Evolutionary conservation across 2,888 invertebrate genomes (phyloP).

Genomic region (Asteroscopus sphinx): DNA sequence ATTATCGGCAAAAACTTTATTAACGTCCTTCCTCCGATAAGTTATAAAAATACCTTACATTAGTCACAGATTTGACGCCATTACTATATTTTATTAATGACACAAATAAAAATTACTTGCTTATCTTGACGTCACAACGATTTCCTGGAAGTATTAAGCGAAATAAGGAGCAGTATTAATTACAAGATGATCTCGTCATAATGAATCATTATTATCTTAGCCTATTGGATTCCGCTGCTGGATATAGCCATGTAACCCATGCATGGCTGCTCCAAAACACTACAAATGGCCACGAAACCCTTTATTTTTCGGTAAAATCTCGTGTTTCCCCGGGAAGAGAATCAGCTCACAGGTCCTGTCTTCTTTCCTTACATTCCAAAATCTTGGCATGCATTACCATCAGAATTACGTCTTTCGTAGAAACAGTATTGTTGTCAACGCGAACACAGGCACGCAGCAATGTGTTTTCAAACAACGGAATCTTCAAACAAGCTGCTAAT

Average conservation of each 20-base stretch:
- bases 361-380: slow-evolving; percentile 1
- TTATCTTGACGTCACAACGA: too few relatives aligned
- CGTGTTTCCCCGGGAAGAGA: neutral
- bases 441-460: slow-evolving; percentile 17
- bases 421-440: slow-evolving; percentile 18
- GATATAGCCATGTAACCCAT: too few relatives aligned
- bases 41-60: slow-evolving; percentile 9
- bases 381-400: slow-evolving; percentile 3
- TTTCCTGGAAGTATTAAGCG: neutral
- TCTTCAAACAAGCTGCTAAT: slow-evolving; percentile 23
- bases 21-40: slow-evolving; percentile 30
- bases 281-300: neutral
- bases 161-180: too few relatives aligned
- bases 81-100: slow-evolving; percentile 9
- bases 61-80: slow-evolving; percentile 24
- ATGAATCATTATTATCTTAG: too few relatives aligned
- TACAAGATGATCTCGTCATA: too few relatives aligned
- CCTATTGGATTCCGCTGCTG: too few relatives aligned
- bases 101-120: neutral
- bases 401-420: slow-evolving; percentile 17
- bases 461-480: slow-evolving; percentile 43
- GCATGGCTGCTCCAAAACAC: too few relatives aligned
- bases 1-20: slow-evolving; percentile 15
- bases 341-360: neutral
- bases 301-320: too few relatives aligned